These are phyloP conservation scores for Cinclus mexicanus DNA, from an alignment of 2,113 vertebrate species.

Conservation along the genomic window DNA sequence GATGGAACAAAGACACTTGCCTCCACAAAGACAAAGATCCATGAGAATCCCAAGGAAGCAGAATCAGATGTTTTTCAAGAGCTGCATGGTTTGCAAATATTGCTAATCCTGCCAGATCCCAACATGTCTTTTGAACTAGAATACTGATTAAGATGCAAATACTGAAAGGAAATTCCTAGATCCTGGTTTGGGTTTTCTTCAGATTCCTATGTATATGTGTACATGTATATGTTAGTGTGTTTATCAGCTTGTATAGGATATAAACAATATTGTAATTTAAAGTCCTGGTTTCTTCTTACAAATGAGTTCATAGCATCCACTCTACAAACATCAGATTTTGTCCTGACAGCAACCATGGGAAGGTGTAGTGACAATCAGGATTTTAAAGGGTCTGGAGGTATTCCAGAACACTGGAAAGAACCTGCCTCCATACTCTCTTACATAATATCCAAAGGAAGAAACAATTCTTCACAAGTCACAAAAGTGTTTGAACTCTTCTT, in stretches of 20 bases:
- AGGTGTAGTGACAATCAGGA: not conserved
- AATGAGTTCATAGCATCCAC: not conserved
- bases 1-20: not conserved
- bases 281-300: not conserved
- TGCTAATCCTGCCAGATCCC: not conserved
- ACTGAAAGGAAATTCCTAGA: not conserved
- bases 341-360: not conserved
- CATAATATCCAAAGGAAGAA: not conserved
- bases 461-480: not conserved
- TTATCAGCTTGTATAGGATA: not conserved
- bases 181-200: fast-evolving
- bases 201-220: not conserved
- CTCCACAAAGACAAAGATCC: not conserved
- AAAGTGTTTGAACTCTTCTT: not conserved
- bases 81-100: not conserved
- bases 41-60: not conserved
- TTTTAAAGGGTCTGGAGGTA: not conserved
- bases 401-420: not conserved
- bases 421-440: not conserved
- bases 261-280: not conserved
- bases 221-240: not conserved
- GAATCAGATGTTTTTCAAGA: not conserved
- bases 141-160: not conserved
- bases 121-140: not conserved
- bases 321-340: not conserved